Percentiles rank a stretch among this genome's conserved stretches.
These are phyloP conservation scores for Aegithalos caudatus DNA, from an alignment of 2,113 vertebrate species.

Conservation along the genomic window DNA sequence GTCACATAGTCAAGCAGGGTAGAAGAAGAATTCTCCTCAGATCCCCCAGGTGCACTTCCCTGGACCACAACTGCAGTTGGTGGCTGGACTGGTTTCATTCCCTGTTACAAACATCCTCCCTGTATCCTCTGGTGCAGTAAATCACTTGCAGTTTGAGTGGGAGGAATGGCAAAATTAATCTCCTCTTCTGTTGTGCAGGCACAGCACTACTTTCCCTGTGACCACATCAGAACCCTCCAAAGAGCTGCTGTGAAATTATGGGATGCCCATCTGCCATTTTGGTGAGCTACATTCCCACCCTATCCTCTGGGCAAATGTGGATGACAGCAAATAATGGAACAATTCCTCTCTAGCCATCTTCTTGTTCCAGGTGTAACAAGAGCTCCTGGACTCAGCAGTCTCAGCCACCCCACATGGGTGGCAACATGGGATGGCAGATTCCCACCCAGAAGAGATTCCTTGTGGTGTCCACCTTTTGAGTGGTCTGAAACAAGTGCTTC, in stretches of 20 bases:
- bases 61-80: neutral
- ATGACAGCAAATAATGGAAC: neutral
- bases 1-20: neutral
- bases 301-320: neutral
- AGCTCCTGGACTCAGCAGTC: neutral
- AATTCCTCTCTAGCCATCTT: neutral
- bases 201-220: neutral
- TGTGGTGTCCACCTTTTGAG: neutral
- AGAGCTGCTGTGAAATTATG: neutral
- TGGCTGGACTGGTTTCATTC: neutral
- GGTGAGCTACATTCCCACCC: neutral
- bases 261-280: neutral
- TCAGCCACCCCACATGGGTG: neutral
- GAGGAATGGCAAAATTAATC: conserved; percentile 3
- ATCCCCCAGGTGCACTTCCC: neutral
- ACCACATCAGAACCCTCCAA: neutral
- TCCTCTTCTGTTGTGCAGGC: neutral
- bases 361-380: neutral
- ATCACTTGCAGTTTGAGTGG: neutral
- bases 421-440: neutral
- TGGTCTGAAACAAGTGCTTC: neutral
- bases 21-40: neutral
- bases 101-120: conserved; percentile 3
- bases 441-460: neutral
- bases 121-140: neutral